A percentile compares a stretch with the other conserved stretches of the same genome.
Evolutionary conservation across 2,888 invertebrate species (phyloP).

Genomic region (Tenthredo mesomela): DNA sequence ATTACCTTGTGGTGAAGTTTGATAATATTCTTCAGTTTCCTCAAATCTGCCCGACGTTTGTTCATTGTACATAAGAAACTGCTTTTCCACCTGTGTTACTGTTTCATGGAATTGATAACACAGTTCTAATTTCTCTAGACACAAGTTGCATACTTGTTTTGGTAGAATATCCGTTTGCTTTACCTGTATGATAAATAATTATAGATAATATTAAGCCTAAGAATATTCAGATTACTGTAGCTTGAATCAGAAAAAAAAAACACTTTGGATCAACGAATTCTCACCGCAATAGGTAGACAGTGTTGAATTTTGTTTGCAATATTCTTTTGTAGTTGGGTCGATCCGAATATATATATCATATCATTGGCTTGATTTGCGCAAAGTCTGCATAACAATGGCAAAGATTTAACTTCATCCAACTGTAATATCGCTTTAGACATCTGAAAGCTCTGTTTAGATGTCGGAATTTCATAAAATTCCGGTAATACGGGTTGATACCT

Average conservation of each 20-base stretch:
- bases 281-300: background rate
- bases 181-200: slow-evolving; percentile 41
- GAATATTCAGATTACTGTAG: background rate
- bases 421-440: background rate
- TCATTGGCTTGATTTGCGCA: background rate
- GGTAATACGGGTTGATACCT: background rate
- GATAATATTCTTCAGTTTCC: background rate
- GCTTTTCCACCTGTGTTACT: slow-evolving; percentile 49
- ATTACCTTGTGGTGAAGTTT: background rate
- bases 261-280: background rate
- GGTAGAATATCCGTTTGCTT: slow-evolving; percentile 45
- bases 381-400: background rate
- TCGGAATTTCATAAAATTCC: background rate
- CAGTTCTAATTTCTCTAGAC: slow-evolving; percentile 51
- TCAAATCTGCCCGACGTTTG: background rate
- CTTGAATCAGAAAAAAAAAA: background rate
- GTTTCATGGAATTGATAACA: slow-evolving; percentile 54
- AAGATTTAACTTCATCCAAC: background rate
- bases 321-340: background rate
- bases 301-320: background rate
- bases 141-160: slow-evolving; percentile 52
- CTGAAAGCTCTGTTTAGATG: background rate
- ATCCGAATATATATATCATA: background rate
- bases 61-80: background rate
- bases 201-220: background rate